These are phyloP conservation scores for Diabrotica virgifera DNA, from an alignment of 1,140 invertebrate genomes.

Conservation along the genomic window DNA sequence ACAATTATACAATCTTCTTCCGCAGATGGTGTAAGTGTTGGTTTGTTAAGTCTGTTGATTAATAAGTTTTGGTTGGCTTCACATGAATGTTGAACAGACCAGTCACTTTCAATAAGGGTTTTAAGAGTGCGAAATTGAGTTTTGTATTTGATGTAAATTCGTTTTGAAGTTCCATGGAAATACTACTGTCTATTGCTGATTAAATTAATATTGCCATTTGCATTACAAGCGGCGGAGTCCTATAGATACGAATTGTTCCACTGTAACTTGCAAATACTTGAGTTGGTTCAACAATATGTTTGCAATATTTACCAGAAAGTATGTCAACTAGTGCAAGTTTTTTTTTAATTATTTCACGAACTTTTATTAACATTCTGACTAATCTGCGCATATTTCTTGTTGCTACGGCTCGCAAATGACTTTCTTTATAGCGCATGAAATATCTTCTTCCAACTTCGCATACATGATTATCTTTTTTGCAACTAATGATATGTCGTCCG, in stretches of 20 bases:
- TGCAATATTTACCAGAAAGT: conserved; percentile 11
- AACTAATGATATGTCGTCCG: conserved; percentile 28
- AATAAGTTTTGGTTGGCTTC: conserved; percentile 38
- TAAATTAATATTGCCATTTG: conserved; percentile 15
- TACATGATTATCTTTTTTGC: conserved; percentile 31
- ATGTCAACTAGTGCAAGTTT: not conserved
- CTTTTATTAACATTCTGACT: conserved; percentile 24
- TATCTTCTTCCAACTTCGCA: conserved; percentile 31
- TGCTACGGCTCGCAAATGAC: conserved; percentile 29
- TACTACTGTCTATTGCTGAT: not conserved
- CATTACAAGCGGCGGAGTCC: conserved; percentile 16
- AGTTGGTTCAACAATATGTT: conserved; percentile 9
- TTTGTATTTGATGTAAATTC: conserved; percentile 1
- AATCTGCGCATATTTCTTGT: conserved; percentile 31
- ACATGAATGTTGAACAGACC: too few species aligned
- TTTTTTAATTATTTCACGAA: conserved; percentile 11
- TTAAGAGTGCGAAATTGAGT: conserved; percentile 23
- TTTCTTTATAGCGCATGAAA: conserved; percentile 29
- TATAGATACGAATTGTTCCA: not conserved
- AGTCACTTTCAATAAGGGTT: conserved; percentile 25
- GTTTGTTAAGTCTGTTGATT: conserved; percentile 40
- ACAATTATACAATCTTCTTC: too few species aligned
- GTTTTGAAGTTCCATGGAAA: conserved; percentile 17
- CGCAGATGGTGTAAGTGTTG: too few species aligned
- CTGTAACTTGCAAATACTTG: conserved; percentile 10